Evolutionary conservation across 1,140 invertebrate genomes (phyloP).

Genomic region (Oncopodura yosiiana): DNA sequence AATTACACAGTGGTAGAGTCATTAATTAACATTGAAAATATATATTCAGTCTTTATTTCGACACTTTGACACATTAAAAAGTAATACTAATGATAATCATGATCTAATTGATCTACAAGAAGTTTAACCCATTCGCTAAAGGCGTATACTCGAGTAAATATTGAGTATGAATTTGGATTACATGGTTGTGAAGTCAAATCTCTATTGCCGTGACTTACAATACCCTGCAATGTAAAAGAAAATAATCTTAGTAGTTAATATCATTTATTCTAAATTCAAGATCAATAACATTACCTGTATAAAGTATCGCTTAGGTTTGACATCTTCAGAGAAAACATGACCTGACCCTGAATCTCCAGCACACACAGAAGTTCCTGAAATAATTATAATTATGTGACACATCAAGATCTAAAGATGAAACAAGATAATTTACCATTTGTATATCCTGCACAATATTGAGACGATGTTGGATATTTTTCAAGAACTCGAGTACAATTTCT

Average conservation of each 20-base stretch:
- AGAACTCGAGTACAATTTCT: slow-evolving; percentile 3
- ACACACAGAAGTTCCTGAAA: slow-evolving; percentile 3
- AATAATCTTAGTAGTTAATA: too few species aligned
- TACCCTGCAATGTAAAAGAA: too few species aligned
- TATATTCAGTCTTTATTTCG: too few species aligned
- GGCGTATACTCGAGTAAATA: background rate
- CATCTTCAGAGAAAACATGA: background rate
- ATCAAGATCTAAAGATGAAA: background rate
- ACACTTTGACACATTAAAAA: too few species aligned
- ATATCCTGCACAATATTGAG: slow-evolving; percentile 20
- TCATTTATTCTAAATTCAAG: too few species aligned
- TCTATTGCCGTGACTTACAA: background rate
- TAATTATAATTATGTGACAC: background rate
- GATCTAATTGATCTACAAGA: background rate
- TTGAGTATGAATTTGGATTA: background rate
- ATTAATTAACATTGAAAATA: too few species aligned
- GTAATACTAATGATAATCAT: too few species aligned
- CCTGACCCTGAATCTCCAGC: slow-evolving; percentile 16
- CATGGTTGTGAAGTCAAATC: background rate
- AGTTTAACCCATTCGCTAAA: background rate
- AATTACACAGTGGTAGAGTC: too few species aligned
- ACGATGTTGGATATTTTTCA: background rate
- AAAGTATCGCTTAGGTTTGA: background rate
- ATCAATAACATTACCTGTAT: too few species aligned
- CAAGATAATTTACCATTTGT: slow-evolving; percentile 4